These are phyloP conservation scores for Phenganax subtilis DNA, from an alignment of 92 coral and sea anemone species.

Conservation along the genomic window DNA sequence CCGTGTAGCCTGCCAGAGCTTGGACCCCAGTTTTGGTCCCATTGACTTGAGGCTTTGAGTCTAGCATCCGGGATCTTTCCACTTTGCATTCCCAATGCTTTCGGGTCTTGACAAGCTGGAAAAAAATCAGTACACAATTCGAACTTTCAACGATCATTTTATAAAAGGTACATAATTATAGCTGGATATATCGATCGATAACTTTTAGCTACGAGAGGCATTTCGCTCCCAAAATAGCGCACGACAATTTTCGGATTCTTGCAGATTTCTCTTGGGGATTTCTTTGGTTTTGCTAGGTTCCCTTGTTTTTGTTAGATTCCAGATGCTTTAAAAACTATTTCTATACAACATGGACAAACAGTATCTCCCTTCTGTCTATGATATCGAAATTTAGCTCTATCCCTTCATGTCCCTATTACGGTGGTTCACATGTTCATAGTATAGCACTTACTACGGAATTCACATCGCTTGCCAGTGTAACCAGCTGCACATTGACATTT, in stretches of 20 bases:
- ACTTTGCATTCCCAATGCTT: constrained; percentile 19
- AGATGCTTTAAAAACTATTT: too few relatives aligned
- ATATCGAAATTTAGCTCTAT: too few relatives aligned
- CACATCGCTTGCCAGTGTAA: constrained; percentile 18
- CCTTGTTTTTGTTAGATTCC: too few relatives aligned
- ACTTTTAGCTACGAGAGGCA: background rate
- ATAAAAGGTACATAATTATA: background rate
- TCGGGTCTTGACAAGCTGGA: constrained; percentile 27
- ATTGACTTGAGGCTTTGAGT: constrained; percentile 21
- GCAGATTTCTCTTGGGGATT: too few relatives aligned
- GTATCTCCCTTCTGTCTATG: too few relatives aligned
- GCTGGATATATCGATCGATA: background rate
- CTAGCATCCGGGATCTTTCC: constrained; percentile 18
- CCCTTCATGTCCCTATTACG: too few relatives aligned
- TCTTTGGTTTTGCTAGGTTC: too few relatives aligned
- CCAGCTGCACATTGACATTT: constrained; percentile 18
- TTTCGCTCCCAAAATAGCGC: too few relatives aligned
- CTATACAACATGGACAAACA: too few relatives aligned
- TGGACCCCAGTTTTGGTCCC: constrained; percentile 18
- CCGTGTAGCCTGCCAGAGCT: constrained; percentile 20
- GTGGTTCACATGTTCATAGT: background rate
- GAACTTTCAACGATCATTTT: background rate
- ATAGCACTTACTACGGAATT: constrained; percentile 7
- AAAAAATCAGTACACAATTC: background rate
- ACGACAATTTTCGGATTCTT: too few relatives aligned